These are phyloP conservation scores for Frankliniella fusca DNA, from an alignment of 2,888 invertebrate genomes.

Conservation along the genomic window DNA sequence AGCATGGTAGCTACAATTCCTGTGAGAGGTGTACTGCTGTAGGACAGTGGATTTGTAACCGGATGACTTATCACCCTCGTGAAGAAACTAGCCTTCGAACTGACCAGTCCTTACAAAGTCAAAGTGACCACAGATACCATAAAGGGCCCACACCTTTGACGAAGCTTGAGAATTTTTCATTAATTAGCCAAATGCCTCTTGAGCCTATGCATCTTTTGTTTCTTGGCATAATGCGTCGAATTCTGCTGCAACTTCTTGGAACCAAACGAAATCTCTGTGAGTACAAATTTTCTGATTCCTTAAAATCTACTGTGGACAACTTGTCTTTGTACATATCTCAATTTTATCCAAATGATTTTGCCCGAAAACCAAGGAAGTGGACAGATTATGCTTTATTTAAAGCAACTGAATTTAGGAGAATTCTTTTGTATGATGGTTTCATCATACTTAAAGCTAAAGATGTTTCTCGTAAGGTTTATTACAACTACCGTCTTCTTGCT, in stretches of 20 bases:
- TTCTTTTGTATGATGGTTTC: neutral
- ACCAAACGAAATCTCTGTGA: neutral
- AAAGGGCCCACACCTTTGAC: neutral
- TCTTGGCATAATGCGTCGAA: neutral
- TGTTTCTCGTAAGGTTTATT: neutral
- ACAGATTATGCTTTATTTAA: neutral
- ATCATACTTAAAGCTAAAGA: neutral
- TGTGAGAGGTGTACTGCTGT: neutral
- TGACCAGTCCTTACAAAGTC: neutral
- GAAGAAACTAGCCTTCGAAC: neutral
- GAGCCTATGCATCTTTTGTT: neutral
- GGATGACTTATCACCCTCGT: neutral
- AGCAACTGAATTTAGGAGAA: neutral
- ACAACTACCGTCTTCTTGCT: neutral
- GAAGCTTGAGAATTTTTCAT: neutral
- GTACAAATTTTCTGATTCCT: neutral
- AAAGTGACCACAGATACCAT: neutral
- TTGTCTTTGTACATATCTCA: neutral
- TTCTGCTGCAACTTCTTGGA: neutral
- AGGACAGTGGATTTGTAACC: neutral
- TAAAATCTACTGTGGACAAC: neutral
- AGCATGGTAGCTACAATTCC: neutral
- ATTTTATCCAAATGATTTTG: neutral
- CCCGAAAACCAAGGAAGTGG: neutral
- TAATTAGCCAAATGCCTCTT: neutral